phyloP scores from a whole-genome alignment of 2,888 invertebrate species.

The Brenthis ino region DNA sequence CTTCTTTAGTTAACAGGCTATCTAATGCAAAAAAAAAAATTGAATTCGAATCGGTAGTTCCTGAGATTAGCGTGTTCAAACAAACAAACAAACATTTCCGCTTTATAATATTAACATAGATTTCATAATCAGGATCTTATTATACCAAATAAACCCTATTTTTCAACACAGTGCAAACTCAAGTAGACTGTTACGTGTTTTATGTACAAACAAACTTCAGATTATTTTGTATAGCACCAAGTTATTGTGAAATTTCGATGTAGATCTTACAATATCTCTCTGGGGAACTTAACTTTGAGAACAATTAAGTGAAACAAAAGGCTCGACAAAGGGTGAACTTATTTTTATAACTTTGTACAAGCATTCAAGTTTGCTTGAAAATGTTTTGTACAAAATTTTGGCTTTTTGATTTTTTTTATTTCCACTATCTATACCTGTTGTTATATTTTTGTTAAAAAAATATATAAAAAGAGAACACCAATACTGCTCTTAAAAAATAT shows the following conservation, averaged over 20 bases:
- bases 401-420: neutral
- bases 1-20: no score
- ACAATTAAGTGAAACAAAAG: constrained; percentile 11
- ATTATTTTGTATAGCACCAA: constrained; percentile 1
- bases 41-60: no score
- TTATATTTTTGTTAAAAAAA: neutral
- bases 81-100: no score
- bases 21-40: no score
- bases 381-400: neutral
- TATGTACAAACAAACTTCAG: neutral
- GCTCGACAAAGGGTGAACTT: neutral
- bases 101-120: no score
- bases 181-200: neutral
- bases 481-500: no score
- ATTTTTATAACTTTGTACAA: neutral
- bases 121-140: no score
- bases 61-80: no score
- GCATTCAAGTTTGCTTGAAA: neutral
- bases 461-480: no score
- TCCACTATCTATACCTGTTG: neutral
- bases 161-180: neutral
- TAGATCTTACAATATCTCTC: constrained; percentile 11
- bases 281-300: neutral
- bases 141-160: no score
- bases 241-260: constrained; percentile 2